Evolutionary conservation across 2,113 vertebrate genomes (phyloP).

Genomic region (Oxyruncus cristatus): DNA sequence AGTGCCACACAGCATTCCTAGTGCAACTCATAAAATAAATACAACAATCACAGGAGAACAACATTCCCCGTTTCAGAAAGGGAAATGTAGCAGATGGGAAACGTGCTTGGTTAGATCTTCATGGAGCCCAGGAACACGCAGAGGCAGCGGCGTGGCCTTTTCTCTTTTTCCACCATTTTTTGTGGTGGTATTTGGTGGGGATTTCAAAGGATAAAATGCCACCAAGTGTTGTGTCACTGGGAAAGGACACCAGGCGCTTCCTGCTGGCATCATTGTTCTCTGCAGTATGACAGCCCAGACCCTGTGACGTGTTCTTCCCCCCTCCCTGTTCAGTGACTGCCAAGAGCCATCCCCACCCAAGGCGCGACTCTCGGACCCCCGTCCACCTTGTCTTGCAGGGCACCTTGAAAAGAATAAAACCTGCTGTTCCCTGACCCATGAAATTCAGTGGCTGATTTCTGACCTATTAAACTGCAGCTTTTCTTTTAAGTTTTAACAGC

Average conservation of each 20-base stretch:
- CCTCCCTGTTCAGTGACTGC: background rate
- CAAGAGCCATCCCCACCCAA: background rate
- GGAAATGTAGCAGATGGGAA: background rate
- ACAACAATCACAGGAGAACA: slow-evolving; percentile 62
- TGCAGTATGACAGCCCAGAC: too few relatives aligned
- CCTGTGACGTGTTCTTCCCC: background rate
- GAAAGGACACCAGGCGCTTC: background rate
- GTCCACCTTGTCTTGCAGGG: background rate
- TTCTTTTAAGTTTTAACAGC: slow-evolving; percentile 32
- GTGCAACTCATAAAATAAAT: slow-evolving; percentile 72
- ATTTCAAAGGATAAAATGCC: background rate
- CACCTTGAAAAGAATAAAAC: slow-evolving; percentile 27
- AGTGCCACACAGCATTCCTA: slow-evolving; percentile 67
- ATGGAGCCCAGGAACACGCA: background rate
- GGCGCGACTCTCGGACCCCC: background rate
- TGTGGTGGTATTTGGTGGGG: background rate
- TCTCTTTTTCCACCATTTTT: fast-evolving
- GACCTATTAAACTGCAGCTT: slow-evolving; percentile 33
- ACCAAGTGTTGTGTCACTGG: background rate
- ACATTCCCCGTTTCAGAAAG: slow-evolving; percentile 8
- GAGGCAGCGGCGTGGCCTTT: fast-evolving
- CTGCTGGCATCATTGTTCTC: fast-evolving
- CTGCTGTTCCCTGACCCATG: slow-evolving; percentile 13
- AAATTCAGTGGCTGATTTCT: slow-evolving; percentile 43
- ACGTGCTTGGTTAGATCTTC: background rate